phyloP scores from a whole-genome alignment of 1,140 invertebrate genomes.

The Camponotus vicinus region DNA sequence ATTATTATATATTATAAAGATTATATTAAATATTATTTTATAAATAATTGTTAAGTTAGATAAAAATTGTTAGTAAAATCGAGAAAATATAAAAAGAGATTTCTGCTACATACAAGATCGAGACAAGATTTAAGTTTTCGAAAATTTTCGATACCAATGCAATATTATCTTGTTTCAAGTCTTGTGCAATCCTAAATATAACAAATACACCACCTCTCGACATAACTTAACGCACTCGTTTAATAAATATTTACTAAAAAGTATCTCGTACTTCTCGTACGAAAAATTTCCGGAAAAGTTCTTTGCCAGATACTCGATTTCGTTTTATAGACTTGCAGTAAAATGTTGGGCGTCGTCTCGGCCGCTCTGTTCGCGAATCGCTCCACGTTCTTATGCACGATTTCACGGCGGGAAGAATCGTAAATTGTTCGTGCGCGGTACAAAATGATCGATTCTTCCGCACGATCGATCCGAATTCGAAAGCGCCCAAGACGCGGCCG shows the following conservation, averaged over 20 bases:
- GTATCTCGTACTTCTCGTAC: background rate
- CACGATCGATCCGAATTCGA: conserved; percentile 43
- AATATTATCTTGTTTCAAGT: too few species aligned
- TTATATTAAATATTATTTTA: too few species aligned
- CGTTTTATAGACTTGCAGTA: conserved; percentile 19
- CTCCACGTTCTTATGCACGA: conserved; percentile 48
- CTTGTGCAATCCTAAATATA: background rate
- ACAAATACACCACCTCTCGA: background rate
- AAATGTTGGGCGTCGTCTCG: conserved; percentile 24
- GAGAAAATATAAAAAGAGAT: too few species aligned
- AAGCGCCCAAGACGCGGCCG: conserved; percentile 12
- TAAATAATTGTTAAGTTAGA: too few species aligned
- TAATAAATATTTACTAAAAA: background rate
- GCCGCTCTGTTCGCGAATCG: conserved; percentile 24
- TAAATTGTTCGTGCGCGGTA: conserved; percentile 60
- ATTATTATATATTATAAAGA: too few species aligned
- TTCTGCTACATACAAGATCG: too few species aligned
- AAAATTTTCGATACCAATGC: too few species aligned
- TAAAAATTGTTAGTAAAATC: too few species aligned
- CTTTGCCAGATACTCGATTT: conserved; percentile 30
- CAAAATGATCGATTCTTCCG: conserved; percentile 57
- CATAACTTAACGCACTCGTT: background rate
- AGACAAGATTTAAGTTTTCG: too few species aligned
- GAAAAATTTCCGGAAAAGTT: conserved; percentile 20
- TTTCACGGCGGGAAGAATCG: conserved; percentile 47